Evolutionary conservation across 1,140 invertebrate genomes (phyloP), one percentile per base, ranked within the genome.

Genomic region (Bombus breviceps): DNA sequence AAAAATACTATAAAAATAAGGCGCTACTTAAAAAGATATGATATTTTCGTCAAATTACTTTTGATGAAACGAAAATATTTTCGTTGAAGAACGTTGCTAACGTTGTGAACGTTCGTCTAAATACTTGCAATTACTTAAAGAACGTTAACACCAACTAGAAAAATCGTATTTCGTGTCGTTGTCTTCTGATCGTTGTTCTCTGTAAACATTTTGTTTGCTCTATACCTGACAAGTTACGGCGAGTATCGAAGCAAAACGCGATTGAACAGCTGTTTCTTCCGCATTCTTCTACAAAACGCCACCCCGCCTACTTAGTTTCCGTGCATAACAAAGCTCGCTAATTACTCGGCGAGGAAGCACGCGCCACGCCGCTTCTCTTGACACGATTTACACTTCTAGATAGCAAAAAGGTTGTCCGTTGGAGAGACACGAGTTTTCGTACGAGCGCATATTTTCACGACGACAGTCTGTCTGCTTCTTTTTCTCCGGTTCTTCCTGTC

Each of bases 331-430:
- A 79, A 84, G 81, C 85, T 18, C 66, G 69, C 66, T 87, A 89
- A 87, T 87, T 90, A 90, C 68, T 68, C 47, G 88, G 5, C 34
- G 37, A n/a, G 78, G 76, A 62, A 57, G 72, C 47, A 53, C 69
- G 32, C 37, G 32, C 41, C 34, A 25, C 34, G 73, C 34, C 34
- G n/a, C n/a, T 62, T 78, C 81, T 41, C 85, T 89, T 82, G 83
- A 89, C 83, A 87, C 68, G 72, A 91, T 90, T 85, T 86, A 81
- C 81, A 83, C 77, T 77, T 85, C 18, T 66, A 81, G 80, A 75
- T 83, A 80, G 71, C 22, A 76, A 75, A 77, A 82, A 62, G 80
- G 22, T 28, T 15, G 64, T 1, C 43, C 43, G 25, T 28, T 5
- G 37, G 12, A 25, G 25, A 39, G 25, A 77, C 39, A 22, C 32